phyloP scores from a whole-genome alignment of 2,113 vertebrate genomes.

The Megaceryle torquata region DNA sequence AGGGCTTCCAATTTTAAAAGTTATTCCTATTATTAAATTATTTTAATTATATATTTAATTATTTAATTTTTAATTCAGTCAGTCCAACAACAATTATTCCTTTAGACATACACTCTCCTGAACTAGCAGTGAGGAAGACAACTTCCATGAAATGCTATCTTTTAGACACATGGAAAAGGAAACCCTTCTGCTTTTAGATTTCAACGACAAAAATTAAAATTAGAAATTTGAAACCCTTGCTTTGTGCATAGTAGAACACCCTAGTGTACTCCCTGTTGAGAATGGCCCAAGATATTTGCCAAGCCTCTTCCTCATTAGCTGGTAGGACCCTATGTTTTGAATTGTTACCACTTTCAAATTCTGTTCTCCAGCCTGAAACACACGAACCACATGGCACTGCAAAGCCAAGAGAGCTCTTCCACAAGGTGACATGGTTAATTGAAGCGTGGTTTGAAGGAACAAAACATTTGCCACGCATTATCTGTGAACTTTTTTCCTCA shows the following conservation, averaged over 20 bases:
- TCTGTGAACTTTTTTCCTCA: background rate
- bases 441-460: background rate
- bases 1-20: background rate
- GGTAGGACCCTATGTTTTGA: background rate
- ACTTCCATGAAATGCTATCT: background rate
- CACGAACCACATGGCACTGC: background rate
- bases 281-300: background rate
- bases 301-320: background rate
- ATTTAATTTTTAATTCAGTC: background rate
- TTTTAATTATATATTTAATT: background rate
- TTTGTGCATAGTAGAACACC: background rate
- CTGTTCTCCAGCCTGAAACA: background rate
- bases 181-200: background rate
- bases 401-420: background rate
- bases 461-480: background rate
- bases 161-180: background rate
- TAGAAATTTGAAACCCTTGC: background rate
- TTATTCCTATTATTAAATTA: background rate
- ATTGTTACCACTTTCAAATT: background rate
- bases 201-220: background rate
- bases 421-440: background rate
- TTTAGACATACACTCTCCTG: accelerated
- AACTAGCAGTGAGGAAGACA: background rate
- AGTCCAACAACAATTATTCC: background rate
- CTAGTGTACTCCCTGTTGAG: background rate